Conservation (phyloP, 1,140 invertebrate species). For the Heliconius himera region DNA sequence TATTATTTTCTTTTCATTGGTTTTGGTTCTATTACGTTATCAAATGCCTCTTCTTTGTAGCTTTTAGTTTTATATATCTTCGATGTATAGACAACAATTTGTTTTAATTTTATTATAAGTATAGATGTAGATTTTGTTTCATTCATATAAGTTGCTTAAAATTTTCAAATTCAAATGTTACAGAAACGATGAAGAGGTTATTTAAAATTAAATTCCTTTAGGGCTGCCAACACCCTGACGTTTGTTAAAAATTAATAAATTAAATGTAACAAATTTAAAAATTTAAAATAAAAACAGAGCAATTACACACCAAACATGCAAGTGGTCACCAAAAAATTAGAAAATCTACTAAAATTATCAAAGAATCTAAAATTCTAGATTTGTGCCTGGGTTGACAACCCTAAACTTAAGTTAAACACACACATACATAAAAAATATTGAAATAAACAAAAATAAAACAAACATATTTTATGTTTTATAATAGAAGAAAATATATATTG, state of each 20-base stretch:
- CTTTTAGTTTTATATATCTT: no score
- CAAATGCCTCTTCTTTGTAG: no score
- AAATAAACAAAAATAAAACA: not conserved
- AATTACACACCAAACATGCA: constrained; percentile 15
- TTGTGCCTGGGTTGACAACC: constrained; percentile 15
- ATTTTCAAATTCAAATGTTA: no score
- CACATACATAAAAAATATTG: constrained; percentile 7
- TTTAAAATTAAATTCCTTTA: not conserved
- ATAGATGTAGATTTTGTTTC: no score
- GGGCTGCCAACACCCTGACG: constrained; percentile 12
- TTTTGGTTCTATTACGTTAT: no score
- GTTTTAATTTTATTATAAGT: no score
- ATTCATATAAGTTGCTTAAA: no score
- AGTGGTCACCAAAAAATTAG: not conserved
- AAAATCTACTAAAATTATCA: not conserved
- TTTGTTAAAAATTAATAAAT: not conserved
- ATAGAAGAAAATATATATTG: not conserved
- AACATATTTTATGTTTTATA: not conserved
- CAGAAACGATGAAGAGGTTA: no score
- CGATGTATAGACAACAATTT: no score
- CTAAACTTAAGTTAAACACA: not conserved
- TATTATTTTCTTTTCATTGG: no score
- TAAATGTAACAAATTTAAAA: constrained; percentile 6
- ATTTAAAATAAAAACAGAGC: not conserved
- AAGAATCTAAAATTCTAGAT: not conserved